phyloP scores from a whole-genome alignment of 92 coral and sea anemone genomes.

The Palythoa heliodiscus region DNA sequence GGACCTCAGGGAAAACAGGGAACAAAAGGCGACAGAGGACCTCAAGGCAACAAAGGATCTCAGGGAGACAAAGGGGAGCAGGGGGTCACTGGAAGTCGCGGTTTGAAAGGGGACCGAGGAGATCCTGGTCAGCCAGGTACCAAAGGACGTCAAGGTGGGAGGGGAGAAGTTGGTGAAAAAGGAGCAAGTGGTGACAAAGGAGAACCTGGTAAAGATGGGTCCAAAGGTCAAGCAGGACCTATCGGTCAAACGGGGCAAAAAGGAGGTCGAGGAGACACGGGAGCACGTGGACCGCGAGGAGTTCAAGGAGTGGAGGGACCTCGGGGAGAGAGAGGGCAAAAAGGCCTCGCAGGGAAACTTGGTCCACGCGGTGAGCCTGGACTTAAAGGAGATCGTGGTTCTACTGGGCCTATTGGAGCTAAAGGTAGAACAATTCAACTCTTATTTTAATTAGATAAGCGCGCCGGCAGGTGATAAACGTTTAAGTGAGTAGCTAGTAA shows the following conservation, averaged over 20 bases:
- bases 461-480: neutral
- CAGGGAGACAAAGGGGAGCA: no score
- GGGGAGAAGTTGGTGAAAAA: no score
- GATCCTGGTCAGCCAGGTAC: neutral
- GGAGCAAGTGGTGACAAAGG: no score
- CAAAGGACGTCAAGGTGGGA: neutral
- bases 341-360: neutral
- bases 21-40: no score
- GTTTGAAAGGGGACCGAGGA: no score
- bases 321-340: constrained; percentile 8
- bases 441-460: no score
- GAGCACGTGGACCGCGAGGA: neutral
- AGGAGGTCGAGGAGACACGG: neutral
- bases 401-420: neutral
- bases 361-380: constrained; percentile 11
- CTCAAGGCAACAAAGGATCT: no score
- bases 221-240: neutral
- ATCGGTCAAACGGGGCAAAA: neutral
- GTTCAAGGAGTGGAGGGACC: neutral
- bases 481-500: no score
- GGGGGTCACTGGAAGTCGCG: no score
- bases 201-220: no score
- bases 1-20: no score
- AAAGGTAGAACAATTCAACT: neutral
- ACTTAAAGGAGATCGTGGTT: neutral